Percentiles rank a stretch among this genome's conserved stretches.
Conservation (phyloP, 2,113 vertebrate genomes). For the Prinia subflava region DNA sequence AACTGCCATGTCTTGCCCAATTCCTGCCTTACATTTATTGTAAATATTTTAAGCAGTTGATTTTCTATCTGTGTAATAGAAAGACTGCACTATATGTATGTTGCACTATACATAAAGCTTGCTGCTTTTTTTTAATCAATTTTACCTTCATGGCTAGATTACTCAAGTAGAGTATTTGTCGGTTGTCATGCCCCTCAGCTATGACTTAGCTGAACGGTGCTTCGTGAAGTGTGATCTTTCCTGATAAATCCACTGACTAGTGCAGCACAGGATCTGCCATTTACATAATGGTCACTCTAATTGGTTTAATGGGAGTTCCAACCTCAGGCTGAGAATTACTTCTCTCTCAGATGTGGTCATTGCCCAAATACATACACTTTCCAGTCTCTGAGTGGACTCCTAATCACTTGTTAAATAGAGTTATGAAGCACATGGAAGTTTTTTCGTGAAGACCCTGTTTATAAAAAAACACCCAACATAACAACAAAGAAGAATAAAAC, state of each 20-base stretch:
- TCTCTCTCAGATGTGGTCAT: not conserved
- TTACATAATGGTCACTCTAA: not conserved
- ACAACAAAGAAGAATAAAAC: not conserved
- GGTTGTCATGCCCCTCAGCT: slow-evolving; percentile 1
- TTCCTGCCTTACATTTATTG: not conserved
- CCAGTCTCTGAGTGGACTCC: not conserved
- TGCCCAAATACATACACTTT: not conserved
- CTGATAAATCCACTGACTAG: slow-evolving; percentile 3
- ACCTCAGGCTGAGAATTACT: not conserved
- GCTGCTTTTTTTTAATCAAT: not conserved
- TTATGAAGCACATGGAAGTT: not conserved
- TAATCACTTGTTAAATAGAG: not conserved
- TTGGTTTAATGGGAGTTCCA: not conserved
- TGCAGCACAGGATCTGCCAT: not conserved
- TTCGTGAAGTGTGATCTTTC: not conserved
- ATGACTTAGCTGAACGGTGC: not conserved
- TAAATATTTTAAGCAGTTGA: not conserved
- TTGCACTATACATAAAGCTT: not conserved
- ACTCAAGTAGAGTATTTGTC: not conserved
- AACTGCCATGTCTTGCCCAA: not conserved
- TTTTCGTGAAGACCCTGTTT: not conserved
- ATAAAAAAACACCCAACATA: not conserved
- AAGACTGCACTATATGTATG: not conserved
- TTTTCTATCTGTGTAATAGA: not conserved
- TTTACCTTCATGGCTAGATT: not conserved